Base-by-base conservation (phyloP, 2,113 vertebrate species). In the Theropithecus gelada region DNA sequence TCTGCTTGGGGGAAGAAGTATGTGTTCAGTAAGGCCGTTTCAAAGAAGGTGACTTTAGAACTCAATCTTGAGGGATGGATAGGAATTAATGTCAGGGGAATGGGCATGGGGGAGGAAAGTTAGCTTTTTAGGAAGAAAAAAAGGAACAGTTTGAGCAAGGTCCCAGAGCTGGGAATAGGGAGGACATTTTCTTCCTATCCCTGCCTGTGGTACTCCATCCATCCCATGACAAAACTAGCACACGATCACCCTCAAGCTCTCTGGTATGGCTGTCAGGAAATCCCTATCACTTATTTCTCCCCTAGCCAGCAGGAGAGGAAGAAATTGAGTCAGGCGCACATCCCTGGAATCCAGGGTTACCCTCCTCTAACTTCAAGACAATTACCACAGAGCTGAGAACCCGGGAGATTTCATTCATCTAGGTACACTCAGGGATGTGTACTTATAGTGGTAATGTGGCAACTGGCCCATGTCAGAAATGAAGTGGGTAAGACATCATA, bases 321-420 rank as follows among this genome's bases (percentile, higher is more conserved):
- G 64, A 94, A 66, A 17, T 4, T 93, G 30, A 93, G 75, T 59
- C 64, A 81, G 52, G 4, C 27, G 13, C 14, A 93, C 48, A 93
- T 86, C 78, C 78, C 90, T 93, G 86, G 78, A 96, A 96, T 87
- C 70, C 80, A 97, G 59, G 61, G n/a, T 68, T 88, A 86, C 66
- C 5, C 1, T 92, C 80, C 96, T 20, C 61, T 96, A 94, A 84
- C 32, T 90, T 94, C 38, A 82, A 90, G 43, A 93, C 66, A 93
- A 78, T 82, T 35, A 88, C 68, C 86, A 35, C 45, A 40, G 40
- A 96, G 16, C 38, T 55, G 12, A 93, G 3, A 94, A 32, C 38
- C 78, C 43, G 3, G 7, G 70, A 81, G 27, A 45, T 68, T 92
- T 75, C 48, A 27, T 57, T 70, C 59, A 81, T 68, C 45, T 0